These are phyloP conservation scores for Hypothenemus hampei DNA, from an alignment of 1,140 invertebrate species.

Conservation along the genomic window DNA sequence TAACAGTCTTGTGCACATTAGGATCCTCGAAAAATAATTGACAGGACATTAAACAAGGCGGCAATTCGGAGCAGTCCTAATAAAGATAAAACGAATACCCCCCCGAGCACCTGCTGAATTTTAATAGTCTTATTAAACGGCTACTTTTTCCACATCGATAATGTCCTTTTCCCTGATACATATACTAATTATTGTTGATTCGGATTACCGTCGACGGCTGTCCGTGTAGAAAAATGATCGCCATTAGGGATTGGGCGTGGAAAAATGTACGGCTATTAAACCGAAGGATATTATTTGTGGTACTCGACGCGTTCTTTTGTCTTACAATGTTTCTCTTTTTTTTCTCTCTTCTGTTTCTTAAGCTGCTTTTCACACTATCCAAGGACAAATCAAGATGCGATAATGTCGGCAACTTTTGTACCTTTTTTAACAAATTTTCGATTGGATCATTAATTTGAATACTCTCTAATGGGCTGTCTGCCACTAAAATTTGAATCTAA, in stretches of 20 bases:
- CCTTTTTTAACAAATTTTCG: too few species aligned
- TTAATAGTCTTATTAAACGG: conserved; percentile 32
- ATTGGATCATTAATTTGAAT: too few species aligned
- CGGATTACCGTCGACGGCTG: conserved; percentile 15
- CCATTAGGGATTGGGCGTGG: conserved; percentile 17
- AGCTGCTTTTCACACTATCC: too few species aligned
- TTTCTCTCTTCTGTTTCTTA: too few species aligned
- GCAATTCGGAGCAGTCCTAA: conserved; percentile 26
- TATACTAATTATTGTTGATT: conserved; percentile 34
- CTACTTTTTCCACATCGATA: conserved; percentile 31
- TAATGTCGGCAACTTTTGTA: too few species aligned
- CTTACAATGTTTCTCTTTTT: too few species aligned
- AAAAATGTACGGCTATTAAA: conserved; percentile 22
- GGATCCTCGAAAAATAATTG: conserved; percentile 30
- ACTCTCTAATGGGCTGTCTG: too few species aligned
- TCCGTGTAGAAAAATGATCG: conserved; percentile 15
- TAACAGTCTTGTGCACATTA: conserved; percentile 31
- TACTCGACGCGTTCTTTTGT: too few species aligned
- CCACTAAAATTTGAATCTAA: too few species aligned
- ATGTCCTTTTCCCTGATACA: conserved; percentile 31
- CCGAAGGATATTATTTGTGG: too few species aligned
- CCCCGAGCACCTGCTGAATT: conserved; percentile 31
- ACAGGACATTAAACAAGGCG: conserved; percentile 33
- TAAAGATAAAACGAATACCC: conserved; percentile 35
- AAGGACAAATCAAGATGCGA: too few species aligned